phyloP scores from a whole-genome alignment of 2,113 vertebrate species.

The Aramus guarauna region DNA sequence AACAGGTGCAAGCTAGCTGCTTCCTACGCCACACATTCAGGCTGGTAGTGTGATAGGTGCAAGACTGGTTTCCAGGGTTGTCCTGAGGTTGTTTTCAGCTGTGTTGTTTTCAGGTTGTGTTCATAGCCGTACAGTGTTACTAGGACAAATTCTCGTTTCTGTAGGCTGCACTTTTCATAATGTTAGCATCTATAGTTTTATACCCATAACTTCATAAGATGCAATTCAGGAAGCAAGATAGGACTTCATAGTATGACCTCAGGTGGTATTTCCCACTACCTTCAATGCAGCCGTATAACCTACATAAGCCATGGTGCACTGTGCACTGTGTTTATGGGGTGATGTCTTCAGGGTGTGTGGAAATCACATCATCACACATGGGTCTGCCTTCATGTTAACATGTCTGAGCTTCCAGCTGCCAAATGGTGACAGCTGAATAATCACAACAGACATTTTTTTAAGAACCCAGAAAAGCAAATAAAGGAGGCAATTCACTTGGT shows the following conservation, averaged over 20 bases:
- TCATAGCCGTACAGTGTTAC: not conserved
- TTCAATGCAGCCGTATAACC: not conserved
- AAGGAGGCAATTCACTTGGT: not conserved
- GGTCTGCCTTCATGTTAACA: not conserved
- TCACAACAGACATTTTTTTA: not conserved
- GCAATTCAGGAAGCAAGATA: not conserved
- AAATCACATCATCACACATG: not conserved
- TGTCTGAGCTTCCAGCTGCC: not conserved
- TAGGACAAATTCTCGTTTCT: not conserved
- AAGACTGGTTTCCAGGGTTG: not conserved
- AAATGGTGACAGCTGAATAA: not conserved
- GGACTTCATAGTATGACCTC: not conserved
- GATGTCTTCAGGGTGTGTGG: not conserved
- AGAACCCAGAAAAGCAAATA: not conserved
- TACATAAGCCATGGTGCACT: not conserved
- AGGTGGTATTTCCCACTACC: not conserved
- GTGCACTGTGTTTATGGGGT: not conserved
- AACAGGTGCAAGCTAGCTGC: not conserved
- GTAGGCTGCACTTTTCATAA: not conserved
- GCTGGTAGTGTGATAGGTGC: too few species aligned
- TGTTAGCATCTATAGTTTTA: not conserved
- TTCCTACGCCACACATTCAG: not conserved
- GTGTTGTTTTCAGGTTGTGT: not conserved
- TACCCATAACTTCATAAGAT: not conserved
- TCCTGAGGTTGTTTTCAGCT: not conserved